Evolutionary conservation across 2,797 vertebrate genomes (phyloP).

Genomic region (Pseudotriccus pelzelni): DNA sequence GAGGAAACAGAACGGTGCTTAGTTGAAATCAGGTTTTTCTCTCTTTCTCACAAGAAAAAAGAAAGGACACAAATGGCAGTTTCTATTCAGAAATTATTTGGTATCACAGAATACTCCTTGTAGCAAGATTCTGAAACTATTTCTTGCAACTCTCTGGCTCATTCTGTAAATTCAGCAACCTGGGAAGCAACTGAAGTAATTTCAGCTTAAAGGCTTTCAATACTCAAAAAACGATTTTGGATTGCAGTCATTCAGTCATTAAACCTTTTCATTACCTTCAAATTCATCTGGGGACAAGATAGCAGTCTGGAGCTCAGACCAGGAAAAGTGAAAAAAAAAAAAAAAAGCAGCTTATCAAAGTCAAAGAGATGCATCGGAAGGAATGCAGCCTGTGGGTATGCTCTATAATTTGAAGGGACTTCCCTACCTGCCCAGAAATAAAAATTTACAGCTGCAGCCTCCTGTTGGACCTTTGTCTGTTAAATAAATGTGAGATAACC

Average conservation of each 20-base stretch:
- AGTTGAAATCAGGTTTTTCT: neutral
- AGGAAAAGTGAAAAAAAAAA: neutral
- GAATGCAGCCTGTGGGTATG: neutral
- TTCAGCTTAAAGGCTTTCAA: neutral
- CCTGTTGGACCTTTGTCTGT: neutral
- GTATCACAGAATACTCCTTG: neutral
- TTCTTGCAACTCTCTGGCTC: neutral
- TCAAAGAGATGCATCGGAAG: neutral
- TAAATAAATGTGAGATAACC: neutral
- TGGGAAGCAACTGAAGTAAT: neutral
- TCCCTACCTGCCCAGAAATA: neutral
- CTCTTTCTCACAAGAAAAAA: neutral
- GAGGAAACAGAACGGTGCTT: neutral
- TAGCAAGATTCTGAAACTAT: neutral
- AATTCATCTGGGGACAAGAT: neutral
- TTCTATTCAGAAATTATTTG: neutral
- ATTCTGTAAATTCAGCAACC: neutral
- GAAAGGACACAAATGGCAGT: neutral
- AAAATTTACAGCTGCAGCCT: constrained; percentile 1
- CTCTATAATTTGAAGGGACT: neutral
- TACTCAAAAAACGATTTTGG: neutral
- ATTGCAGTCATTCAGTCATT: neutral
- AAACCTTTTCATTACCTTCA: neutral
- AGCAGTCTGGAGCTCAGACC: neutral
- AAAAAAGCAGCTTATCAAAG: neutral